Conservation (phyloP, 2,888 invertebrate genomes). For the Zeuzera pyrina region DNA sequence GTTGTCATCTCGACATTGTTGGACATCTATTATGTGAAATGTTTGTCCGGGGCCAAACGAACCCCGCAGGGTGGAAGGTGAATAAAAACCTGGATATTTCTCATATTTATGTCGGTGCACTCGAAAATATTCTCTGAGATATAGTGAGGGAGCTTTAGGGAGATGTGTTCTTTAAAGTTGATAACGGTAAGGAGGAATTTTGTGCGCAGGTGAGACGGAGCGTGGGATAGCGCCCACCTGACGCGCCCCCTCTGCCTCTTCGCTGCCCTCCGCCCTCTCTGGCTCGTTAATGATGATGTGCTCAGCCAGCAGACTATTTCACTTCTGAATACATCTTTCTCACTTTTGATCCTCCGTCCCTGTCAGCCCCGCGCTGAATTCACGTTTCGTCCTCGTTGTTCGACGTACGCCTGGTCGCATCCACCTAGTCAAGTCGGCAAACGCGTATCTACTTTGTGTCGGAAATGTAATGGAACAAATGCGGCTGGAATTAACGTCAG, state of each 20-base stretch:
- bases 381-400: slow-evolving; percentile 46
- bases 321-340: slow-evolving; percentile 78
- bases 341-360: slow-evolving; percentile 66
- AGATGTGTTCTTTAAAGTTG: slow-evolving; percentile 45
- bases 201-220: slow-evolving; percentile 53
- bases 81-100: slow-evolving; percentile 67
- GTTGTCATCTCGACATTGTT: slow-evolving; percentile 52
- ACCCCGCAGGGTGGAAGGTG: slow-evolving; percentile 42
- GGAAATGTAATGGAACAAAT: slow-evolving; percentile 74
- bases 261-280: slow-evolving; percentile 73
- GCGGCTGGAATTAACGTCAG: slow-evolving; percentile 71
- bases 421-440: slow-evolving; percentile 72
- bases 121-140: slow-evolving; percentile 65
- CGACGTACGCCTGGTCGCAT: slow-evolving; percentile 64
- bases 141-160: slow-evolving; percentile 30
- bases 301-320: slow-evolving; percentile 83
- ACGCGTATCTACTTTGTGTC: slow-evolving; percentile 72
- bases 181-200: slow-evolving; percentile 54
- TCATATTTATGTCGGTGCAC: slow-evolving; percentile 70
- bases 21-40: slow-evolving; percentile 56
- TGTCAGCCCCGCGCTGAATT: slow-evolving; percentile 28
- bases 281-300: slow-evolving; percentile 86
- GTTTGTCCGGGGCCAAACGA: slow-evolving; percentile 40
- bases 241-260: slow-evolving; percentile 73
- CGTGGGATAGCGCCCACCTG: slow-evolving; percentile 75